phyloP scores from a whole-genome alignment of 37 sponge, comb jelly and placozoan genomes.

The Crambe crambe region DNA sequence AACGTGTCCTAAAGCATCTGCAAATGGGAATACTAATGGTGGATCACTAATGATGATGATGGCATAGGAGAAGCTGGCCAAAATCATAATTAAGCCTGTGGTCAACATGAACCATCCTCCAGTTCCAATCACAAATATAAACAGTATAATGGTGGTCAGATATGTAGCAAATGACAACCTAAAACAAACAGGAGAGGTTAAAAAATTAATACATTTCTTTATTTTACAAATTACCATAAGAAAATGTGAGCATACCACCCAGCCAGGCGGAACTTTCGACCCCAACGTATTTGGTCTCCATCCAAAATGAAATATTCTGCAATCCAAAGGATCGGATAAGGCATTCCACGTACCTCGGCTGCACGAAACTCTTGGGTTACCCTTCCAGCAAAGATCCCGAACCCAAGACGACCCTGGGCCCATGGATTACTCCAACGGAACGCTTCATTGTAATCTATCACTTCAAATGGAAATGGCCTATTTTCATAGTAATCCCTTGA shows the following conservation, averaged over 20 bases:
- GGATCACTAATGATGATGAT: slow-evolving; percentile 76
- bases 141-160: slow-evolving; percentile 64
- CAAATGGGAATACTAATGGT: slow-evolving; percentile 65
- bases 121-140: slow-evolving; percentile 56
- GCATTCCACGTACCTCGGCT: slow-evolving; percentile 70
- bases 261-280: slow-evolving; percentile 75
- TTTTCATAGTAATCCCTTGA: slow-evolving; percentile 1
- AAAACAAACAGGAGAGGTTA: background rate
- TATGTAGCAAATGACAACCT: slow-evolving; percentile 74
- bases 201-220: background rate
- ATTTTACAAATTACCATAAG: slow-evolving; percentile 75
- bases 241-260: slow-evolving; percentile 87
- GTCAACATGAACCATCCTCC: slow-evolving; percentile 51
- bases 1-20: background rate
- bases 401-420: slow-evolving; percentile 83
- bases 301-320: slow-evolving; percentile 93
- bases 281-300: slow-evolving; percentile 94
- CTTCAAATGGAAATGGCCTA: slow-evolving; percentile 43
- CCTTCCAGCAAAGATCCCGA: slow-evolving; percentile 71
- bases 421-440: slow-evolving; percentile 83
- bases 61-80: slow-evolving; percentile 66
- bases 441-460: slow-evolving; percentile 83
- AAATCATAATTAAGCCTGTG: slow-evolving; percentile 69
- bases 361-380: slow-evolving; percentile 73
- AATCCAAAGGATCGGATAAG: slow-evolving; percentile 94